phyloP scores from a whole-genome alignment of 2,888 invertebrate species.

The Clusia tigrina region DNA sequence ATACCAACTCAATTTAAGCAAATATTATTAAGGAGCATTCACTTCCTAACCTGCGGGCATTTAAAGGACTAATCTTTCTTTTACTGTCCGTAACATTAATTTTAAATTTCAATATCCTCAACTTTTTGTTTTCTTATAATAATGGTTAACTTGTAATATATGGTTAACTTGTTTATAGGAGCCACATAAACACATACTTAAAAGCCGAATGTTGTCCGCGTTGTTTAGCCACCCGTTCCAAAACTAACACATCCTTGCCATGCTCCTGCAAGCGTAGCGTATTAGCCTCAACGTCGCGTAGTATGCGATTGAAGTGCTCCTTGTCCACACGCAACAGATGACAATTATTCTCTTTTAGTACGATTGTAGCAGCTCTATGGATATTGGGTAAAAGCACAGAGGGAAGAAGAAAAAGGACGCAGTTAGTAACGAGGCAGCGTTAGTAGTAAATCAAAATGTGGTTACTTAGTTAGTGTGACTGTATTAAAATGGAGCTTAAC shows the following conservation, averaged over 20 bases:
- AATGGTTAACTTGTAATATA: no score
- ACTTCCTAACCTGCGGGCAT: no score
- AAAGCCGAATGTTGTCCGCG: conserved; percentile 67
- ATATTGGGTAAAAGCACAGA: conserved; percentile 10
- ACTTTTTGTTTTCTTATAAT: no score
- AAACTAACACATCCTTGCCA: conserved; percentile 81
- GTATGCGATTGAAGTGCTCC: conserved; percentile 82
- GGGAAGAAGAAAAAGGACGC: background rate
- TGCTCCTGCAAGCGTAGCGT: conserved; percentile 85
- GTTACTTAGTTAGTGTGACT: background rate
- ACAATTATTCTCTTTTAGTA: conserved; percentile 81
- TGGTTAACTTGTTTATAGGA: no score
- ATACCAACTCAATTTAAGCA: no score
- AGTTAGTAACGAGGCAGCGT: background rate
- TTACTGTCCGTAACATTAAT: no score
- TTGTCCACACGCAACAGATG: conserved; percentile 85
- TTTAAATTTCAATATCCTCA: no score
- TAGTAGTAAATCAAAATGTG: background rate
- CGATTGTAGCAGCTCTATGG: conserved; percentile 80
- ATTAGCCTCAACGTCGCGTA: conserved; percentile 87
- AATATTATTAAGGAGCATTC: no score
- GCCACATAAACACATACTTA: conserved; percentile 71
- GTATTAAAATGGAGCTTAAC: no score
- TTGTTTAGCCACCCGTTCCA: conserved; percentile 75
- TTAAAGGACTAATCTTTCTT: no score